Conservation (phyloP, 2,113 vertebrate species). For the Trematomus loennbergii region DNA sequence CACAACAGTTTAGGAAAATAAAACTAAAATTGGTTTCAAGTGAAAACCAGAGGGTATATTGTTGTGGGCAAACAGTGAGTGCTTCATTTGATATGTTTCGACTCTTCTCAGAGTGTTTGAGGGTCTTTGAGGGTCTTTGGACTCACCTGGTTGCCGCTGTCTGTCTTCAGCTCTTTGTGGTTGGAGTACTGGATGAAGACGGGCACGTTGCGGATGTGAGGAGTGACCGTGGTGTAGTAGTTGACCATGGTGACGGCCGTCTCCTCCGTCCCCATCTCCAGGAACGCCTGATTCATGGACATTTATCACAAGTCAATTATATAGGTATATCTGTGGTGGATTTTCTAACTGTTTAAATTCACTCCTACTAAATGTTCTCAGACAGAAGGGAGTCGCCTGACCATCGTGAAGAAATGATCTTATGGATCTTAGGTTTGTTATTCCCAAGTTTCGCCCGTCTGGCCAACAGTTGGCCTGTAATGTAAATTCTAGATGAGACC, state of each 20-base stretch:
- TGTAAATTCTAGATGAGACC: no score
- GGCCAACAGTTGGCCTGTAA: no score
- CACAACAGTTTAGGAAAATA: constrained; percentile 19
- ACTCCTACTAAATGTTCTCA: no score
- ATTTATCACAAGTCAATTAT: no score
- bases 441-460: no score
- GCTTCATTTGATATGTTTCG: constrained; percentile 33
- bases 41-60: constrained; percentile 25
- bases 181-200: constrained; percentile 98
- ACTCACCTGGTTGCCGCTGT: constrained; percentile 92
- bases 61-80: constrained; percentile 32
- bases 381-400: no score
- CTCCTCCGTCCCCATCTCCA: constrained; percentile 97
- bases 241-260: constrained; percentile 97
- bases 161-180: constrained; percentile 98
- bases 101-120: no score
- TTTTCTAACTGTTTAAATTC: no score
- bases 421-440: no score
- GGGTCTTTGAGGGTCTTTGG: no score
- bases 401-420: no score
- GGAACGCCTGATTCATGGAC: constrained; percentile 74
- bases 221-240: constrained; percentile 94
- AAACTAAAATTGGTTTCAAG: constrained; percentile 32
- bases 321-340: no score
- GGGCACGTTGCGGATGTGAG: constrained; percentile 94